phyloP scores from a whole-genome alignment of 2,113 vertebrate genomes.

The Vanacampus margaritifer region DNA sequence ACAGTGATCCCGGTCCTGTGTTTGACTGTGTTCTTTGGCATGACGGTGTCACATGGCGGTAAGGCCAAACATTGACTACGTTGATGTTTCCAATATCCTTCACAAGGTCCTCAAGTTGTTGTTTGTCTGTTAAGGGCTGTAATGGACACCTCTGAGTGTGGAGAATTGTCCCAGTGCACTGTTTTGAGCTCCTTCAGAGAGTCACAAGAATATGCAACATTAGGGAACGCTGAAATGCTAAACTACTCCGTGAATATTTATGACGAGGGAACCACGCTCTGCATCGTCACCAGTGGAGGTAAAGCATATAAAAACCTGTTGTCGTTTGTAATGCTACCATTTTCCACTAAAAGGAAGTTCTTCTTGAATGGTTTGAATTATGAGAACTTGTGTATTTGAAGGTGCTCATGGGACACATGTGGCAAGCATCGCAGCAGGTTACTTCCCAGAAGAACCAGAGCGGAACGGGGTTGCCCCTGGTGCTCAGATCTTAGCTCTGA shows the following conservation, averaged over 20 bases:
- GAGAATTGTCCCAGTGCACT: conserved; percentile 80
- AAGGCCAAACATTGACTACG: neutral
- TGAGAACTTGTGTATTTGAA: conserved; percentile 42
- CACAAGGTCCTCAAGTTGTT: neutral
- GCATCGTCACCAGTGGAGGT: conserved; percentile 98
- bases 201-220: conserved; percentile 86
- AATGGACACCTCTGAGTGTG: conserved; percentile 87
- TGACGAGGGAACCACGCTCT: conserved; percentile 93
- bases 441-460: conserved; percentile 93
- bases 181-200: conserved; percentile 88
- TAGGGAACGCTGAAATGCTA: conserved; percentile 93
- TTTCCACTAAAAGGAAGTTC: neutral
- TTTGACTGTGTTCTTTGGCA: conserved; percentile 96
- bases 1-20: conserved; percentile 93
- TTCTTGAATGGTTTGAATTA: neutral
- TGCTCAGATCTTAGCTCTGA: conserved; percentile 92
- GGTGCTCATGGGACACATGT: conserved; percentile 97
- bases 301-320: conserved; percentile 18
- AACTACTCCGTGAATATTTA: conserved; percentile 97
- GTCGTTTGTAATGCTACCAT: neutral
- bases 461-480: conserved; percentile 92
- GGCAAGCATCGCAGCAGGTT: conserved; percentile 94
- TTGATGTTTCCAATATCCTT: neutral
- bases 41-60: conserved; percentile 91
- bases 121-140: conserved; percentile 79